These are phyloP conservation scores for Callyntrura sp. DNA, from an alignment of 2,888 invertebrate species.

Conservation along the genomic window DNA sequence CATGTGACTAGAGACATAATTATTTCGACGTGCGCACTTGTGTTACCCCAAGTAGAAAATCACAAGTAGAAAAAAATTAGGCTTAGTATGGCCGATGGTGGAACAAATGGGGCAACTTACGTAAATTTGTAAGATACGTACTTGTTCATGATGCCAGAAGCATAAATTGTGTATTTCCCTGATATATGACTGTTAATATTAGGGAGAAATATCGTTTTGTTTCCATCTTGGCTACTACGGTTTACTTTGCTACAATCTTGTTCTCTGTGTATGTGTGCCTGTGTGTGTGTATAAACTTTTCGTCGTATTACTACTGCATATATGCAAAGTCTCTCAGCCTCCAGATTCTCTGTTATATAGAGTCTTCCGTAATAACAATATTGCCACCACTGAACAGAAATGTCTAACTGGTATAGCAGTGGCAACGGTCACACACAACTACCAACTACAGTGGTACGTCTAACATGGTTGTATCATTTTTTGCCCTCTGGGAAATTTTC, in stretches of 20 bases:
- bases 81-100: neutral
- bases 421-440: neutral
- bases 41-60: neutral
- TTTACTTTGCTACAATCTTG: neutral
- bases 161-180: neutral
- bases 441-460: neutral
- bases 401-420: neutral
- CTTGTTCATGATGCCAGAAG: neutral
- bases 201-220: too few species aligned
- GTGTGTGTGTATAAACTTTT: too few species aligned
- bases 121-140: too few species aligned
- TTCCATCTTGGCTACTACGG: neutral
- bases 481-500: slow-evolving; percentile 48
- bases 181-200: too few species aligned
- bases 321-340: too few species aligned
- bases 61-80: slow-evolving; percentile 18
- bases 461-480: neutral
- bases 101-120: neutral
- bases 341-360: neutral
- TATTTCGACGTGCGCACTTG: neutral
- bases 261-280: too few species aligned
- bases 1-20: slow-evolving; percentile 7
- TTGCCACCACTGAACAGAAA: neutral
- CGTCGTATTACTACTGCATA: too few species aligned
- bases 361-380: neutral